A percentile compares a stretch with the other conserved stretches of the same genome.
phyloP scores from a whole-genome alignment of 2,888 invertebrate genomes.

The Drosophila nr. fundita region DNA sequence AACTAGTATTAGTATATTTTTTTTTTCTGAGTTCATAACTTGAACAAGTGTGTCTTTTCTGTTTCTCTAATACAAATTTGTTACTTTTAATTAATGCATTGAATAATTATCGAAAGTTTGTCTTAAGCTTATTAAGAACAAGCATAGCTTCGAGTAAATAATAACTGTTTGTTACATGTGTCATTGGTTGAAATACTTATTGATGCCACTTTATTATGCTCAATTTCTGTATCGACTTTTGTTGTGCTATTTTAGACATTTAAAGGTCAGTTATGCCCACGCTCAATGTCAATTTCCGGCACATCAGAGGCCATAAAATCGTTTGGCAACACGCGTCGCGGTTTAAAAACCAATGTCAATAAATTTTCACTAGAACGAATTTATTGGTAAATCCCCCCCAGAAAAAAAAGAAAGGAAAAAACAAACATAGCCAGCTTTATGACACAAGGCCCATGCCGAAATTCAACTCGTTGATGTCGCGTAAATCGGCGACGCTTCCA shows the following conservation, averaged over 20 bases:
- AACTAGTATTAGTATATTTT: too few relatives aligned
- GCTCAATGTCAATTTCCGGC: conserved; percentile 62
- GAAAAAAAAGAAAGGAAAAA: too few relatives aligned
- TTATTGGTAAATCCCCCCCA: conserved; percentile 71
- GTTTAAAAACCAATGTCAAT: conserved; percentile 79
- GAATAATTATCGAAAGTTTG: background rate
- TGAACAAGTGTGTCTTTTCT: background rate
- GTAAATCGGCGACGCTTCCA: conserved; percentile 67
- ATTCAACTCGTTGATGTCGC: conserved; percentile 71
- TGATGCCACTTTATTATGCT: conserved; percentile 30
- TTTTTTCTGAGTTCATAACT: background rate
- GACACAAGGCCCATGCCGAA: conserved; percentile 46
- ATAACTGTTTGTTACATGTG: background rate
- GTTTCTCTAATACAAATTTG: background rate
- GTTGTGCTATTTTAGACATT: conserved; percentile 8
- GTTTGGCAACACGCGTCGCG: conserved; percentile 74
- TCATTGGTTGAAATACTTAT: background rate
- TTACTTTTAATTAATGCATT: background rate
- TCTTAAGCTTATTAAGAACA: too few relatives aligned
- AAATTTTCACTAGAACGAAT: conserved; percentile 80
- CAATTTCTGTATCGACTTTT: conserved; percentile 37
- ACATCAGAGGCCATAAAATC: conserved; percentile 65
- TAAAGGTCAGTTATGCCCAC: conserved; percentile 59
- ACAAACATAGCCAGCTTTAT: conserved; percentile 58
- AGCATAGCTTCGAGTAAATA: background rate